Evolutionary conservation across 1,140 invertebrate species (phyloP).

Genomic region (Pseudachorutes palmiensis): DNA sequence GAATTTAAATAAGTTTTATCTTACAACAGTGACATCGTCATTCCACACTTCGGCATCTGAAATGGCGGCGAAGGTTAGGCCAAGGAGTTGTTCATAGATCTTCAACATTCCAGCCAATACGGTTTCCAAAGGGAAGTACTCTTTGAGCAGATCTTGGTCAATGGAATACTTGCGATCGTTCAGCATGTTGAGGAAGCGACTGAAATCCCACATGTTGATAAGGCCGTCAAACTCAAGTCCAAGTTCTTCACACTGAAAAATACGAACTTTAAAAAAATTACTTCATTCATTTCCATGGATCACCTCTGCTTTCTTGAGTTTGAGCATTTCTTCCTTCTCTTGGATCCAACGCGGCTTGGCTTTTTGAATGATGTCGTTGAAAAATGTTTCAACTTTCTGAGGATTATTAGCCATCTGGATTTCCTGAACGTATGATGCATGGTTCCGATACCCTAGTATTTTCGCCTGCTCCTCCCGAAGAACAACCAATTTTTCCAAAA

Average conservation of each 20-base stretch:
- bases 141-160: slow-evolving; percentile 48
- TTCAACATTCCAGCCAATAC: slow-evolving; percentile 48
- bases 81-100: slow-evolving; percentile 49
- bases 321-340: slow-evolving; percentile 45
- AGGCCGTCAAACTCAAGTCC: slow-evolving; percentile 45
- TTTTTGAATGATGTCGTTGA: slow-evolving; percentile 45
- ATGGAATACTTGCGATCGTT: slow-evolving; percentile 49
- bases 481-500: slow-evolving; percentile 49
- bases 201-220: slow-evolving; percentile 48
- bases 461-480: slow-evolving; percentile 47
- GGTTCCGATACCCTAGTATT: slow-evolving; percentile 47
- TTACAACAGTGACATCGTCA: slow-evolving; percentile 49
- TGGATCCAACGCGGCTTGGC: slow-evolving; percentile 45
- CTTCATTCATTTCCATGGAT: neutral
- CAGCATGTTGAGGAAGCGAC: slow-evolving; percentile 47
- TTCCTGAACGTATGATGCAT: slow-evolving; percentile 45
- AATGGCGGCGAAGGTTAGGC: slow-evolving; percentile 46
- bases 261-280: slow-evolving; percentile 4
- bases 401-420: slow-evolving; percentile 44
- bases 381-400: slow-evolving; percentile 46
- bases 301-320: slow-evolving; percentile 47
- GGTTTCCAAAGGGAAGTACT: slow-evolving; percentile 49
- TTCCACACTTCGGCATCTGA: slow-evolving; percentile 47
- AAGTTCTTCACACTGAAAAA: slow-evolving; percentile 45
- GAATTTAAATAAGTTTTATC: slow-evolving; percentile 15